phyloP scores from a whole-genome alignment of 2,113 vertebrate genomes.

The Pristiophorus japonicus region DNA sequence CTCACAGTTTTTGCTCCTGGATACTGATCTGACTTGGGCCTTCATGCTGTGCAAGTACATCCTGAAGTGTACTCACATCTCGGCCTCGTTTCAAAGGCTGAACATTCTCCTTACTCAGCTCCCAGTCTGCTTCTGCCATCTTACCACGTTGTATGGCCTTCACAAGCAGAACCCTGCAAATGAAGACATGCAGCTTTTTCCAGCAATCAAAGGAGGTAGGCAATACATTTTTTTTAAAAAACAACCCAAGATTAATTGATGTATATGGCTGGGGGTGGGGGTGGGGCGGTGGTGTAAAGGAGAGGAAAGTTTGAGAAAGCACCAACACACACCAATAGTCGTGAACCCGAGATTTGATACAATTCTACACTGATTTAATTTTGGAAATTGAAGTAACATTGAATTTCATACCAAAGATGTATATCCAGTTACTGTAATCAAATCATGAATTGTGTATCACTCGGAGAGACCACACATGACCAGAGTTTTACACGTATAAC shows the following conservation, averaged over 20 bases:
- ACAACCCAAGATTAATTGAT: neutral
- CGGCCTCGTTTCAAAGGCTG: conserved; percentile 80
- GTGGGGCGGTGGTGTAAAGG: neutral
- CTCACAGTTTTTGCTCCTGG: conserved; percentile 78
- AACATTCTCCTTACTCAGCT: conserved; percentile 93
- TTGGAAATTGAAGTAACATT: neutral
- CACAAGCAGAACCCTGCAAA: conserved; percentile 13
- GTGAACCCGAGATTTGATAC: neutral
- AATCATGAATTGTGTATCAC: neutral
- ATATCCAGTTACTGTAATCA: neutral
- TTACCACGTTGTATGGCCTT: neutral
- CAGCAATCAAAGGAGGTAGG: neutral
- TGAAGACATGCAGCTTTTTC: neutral
- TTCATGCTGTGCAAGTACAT: conserved; percentile 74
- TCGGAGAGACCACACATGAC: neutral
- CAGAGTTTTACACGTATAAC: neutral
- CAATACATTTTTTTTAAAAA: neutral
- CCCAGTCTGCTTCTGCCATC: conserved; percentile 84
- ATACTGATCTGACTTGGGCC: conserved; percentile 55
- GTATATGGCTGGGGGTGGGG: no score
- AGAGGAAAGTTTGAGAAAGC: neutral
- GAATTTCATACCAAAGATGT: neutral
- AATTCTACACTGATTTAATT: neutral
- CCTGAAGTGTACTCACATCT: conserved; percentile 69
- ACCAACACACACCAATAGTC: neutral